These are phyloP conservation scores for Regulus satrapa DNA, from an alignment of 2,113 vertebrate genomes.

Conservation along the genomic window DNA sequence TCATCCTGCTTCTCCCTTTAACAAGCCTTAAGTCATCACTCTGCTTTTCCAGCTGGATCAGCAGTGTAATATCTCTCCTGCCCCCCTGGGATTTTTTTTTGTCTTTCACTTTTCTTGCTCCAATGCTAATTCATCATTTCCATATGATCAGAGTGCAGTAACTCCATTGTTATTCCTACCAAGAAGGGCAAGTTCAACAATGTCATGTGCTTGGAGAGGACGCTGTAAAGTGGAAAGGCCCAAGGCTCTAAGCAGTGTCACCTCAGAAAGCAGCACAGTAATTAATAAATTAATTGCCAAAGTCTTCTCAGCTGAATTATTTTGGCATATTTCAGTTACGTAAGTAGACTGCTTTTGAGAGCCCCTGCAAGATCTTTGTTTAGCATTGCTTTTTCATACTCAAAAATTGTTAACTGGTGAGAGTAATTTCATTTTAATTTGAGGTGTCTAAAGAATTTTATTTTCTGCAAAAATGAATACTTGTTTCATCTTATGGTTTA, in stretches of 20 bases:
- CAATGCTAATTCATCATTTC: neutral
- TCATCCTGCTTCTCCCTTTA: neutral
- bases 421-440: neutral
- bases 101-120: neutral
- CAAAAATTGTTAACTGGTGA: neutral
- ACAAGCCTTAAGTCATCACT: neutral
- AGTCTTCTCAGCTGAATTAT: neutral
- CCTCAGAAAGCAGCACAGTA: neutral
- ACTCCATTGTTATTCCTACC: neutral
- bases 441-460: neutral
- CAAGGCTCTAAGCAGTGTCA: neutral
- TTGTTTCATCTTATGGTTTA: neutral
- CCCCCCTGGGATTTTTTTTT: accelerated
- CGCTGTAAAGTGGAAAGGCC: neutral
- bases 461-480: neutral
- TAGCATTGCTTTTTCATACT: neutral
- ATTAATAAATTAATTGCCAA: neutral
- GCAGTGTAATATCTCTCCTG: neutral
- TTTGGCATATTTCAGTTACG: neutral
- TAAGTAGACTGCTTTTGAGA: neutral
- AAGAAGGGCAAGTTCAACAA: neutral
- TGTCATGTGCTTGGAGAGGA: neutral
- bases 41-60: neutral
- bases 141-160: neutral
- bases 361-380: neutral